Evolutionary conservation across 2,888 invertebrate genomes (phyloP), one percentile per base, ranked within the genome.

Genomic region (Lobophora halterata): DNA sequence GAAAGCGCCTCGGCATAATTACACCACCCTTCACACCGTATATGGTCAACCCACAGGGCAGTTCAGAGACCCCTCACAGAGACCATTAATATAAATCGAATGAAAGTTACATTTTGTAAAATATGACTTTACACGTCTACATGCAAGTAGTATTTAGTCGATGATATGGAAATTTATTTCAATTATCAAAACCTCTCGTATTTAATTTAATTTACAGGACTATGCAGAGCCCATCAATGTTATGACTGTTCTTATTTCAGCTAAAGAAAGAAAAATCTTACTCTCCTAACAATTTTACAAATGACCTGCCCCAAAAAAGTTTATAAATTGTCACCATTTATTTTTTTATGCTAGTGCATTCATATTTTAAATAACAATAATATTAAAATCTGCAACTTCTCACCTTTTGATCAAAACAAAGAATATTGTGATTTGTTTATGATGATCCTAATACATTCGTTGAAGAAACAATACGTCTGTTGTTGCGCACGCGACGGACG

Each of bases 1-100:
- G 73, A 71, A 72, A 74, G 63, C 56, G 55, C 34, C 52, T 46
- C 42, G 48, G 29, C 42, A 39, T 55, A 58, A 58, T 59, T 60
- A 61, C 41, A 32, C 28, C 58, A 54, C 57, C 58, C 59, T 56
- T 46, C 46, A 30, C 27, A 47, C 61, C 60, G 27, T 62, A 55
- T 55, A 63, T 42, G 58, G 65, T 5, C 46, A 45, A 35, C 43
- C 45, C 43, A 43, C 33, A 34, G 36, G 51, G 20, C 31, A 49
- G 61, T 60, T 57, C 53, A 52, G 33, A 29, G 57, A 56, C 60
- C 52, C 34, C 46, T 20, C 37, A 12, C 8, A 21, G 8, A 7
- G 5, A 23, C 9, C 14, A 28, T 37, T 7, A 26, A 31, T 32
- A 38, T 32, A 19, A 10, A 30, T 24, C 1, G 16, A 29, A 8